These are phyloP conservation scores for Synergus gifuensis DNA, from an alignment of 2,888 invertebrate genomes.

Conservation along the genomic window DNA sequence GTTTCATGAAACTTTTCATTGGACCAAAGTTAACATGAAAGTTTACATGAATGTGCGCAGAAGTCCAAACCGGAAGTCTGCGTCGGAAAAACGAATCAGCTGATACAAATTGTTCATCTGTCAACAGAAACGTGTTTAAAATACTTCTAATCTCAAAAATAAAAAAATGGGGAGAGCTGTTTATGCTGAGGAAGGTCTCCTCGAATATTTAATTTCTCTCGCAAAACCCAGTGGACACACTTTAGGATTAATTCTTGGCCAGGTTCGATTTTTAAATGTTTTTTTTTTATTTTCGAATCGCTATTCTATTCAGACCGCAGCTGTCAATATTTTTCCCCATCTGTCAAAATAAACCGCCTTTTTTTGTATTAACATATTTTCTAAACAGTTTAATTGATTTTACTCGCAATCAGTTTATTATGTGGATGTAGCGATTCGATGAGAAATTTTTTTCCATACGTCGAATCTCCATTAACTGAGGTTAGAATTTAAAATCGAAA, in stretches of 20 bases:
- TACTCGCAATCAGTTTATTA: neutral
- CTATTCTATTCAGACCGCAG: constrained; percentile 56
- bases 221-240: constrained; percentile 82
- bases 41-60: too few species aligned
- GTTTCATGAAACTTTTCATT: too few species aligned
- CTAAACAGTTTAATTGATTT: neutral
- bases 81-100: too few species aligned
- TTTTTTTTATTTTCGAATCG: constrained; percentile 33
- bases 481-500: neutral
- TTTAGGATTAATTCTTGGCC: constrained; percentile 88
- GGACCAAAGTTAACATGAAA: too few species aligned
- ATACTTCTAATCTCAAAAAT: neutral
- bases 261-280: constrained; percentile 80
- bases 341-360: neutral
- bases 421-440: neutral
- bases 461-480: neutral
- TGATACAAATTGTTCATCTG: neutral
- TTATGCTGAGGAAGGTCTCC: constrained; percentile 84
- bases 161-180: constrained; percentile 83
- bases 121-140: neutral
- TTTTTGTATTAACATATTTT: neutral
- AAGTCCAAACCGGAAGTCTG: too few species aligned
- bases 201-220: constrained; percentile 84
- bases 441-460: neutral
- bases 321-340: constrained; percentile 51